Percentiles rank a stretch among this genome's conserved stretches.
Evolutionary conservation across 2,113 vertebrate genomes (phyloP).

Genomic region (Cyprinodon variegatus): DNA sequence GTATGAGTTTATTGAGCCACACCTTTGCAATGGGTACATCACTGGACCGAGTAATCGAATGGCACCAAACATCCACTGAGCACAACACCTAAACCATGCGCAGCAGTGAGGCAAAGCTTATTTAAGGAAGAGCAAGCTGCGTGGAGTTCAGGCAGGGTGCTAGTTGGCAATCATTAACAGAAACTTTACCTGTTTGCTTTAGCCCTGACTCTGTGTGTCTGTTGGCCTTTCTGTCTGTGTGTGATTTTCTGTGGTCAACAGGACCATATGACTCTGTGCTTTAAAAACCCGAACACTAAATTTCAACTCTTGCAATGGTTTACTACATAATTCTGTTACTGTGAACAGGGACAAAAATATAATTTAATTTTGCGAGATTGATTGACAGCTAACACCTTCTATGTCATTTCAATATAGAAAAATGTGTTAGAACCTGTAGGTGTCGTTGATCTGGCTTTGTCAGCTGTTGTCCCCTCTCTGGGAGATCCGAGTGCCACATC

Average conservation of each 20-base stretch:
- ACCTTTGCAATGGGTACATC: conserved; percentile 30
- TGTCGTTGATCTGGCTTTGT: not conserved
- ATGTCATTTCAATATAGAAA: not conserved
- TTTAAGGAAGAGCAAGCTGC: conserved; percentile 50
- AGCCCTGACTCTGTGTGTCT: conserved; percentile 28
- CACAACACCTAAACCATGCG: conserved; percentile 18
- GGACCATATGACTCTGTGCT: conserved; percentile 5
- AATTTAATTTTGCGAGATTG: too few relatives aligned
- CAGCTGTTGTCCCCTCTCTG: conserved; percentile 51
- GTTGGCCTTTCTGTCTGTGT: not conserved
- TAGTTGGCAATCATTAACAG: conserved; percentile 73
- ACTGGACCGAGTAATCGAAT: conserved; percentile 34
- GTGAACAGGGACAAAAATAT: too few relatives aligned
- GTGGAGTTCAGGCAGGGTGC: conserved; percentile 53
- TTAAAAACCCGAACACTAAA: conserved; percentile 38
- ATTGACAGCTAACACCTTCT: too few relatives aligned
- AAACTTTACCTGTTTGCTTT: conserved; percentile 55
- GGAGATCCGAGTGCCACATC: conserved; percentile 54
- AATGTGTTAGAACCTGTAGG: not conserved
- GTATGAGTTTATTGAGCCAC: conserved; percentile 37
- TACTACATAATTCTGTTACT: too few relatives aligned
- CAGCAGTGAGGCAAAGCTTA: conserved; percentile 40
- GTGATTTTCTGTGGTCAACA: conserved; percentile 33
- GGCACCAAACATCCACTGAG: conserved; percentile 24
- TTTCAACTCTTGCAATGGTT: conserved; percentile 16